Evolutionary conservation across 2,113 vertebrate genomes (phyloP), one percentile per base, ranked within the genome.

Genomic region (Bos taurus): DNA sequence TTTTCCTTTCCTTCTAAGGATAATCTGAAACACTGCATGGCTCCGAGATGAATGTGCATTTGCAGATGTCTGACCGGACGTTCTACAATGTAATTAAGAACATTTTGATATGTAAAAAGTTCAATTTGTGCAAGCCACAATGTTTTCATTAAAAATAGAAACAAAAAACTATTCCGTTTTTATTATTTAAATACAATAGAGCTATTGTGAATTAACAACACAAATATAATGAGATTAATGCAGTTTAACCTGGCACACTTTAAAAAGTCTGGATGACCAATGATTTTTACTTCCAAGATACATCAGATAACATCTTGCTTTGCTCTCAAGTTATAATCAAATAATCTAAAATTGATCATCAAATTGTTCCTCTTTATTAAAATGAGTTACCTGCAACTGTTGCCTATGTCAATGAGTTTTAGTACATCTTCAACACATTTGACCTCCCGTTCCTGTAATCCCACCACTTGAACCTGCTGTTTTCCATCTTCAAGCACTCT

Each of bases 21-120:
- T 99, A 98, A 99, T 99, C 99, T 99, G 99, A 98, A 99, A 99
- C 2, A 99, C 99, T 23, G 99, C 99, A 95, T 99, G 99, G 98
- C 99, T 99, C 93, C 99, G 99, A 96, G 99, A 99, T 59, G 99
- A 99, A 98, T 99, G 99, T 86, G 99, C 99, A 95, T 99, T 99
- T 67, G 99, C 99, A 7, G 99, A 99, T 67, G 99, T 99, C 97
- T 99, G 99, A 36, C 99, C 99, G 0, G 99, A 99, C 7, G 99
- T 99, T 98, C 99, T 99, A 98, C 30, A 98, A 94, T 36, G 52
- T 91, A 89, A 97, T 91, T 67, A 95, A 88, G 19, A 19, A 94
- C 84, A 97, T 50, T 84, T 10, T 93, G 60, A 83, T 54, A 88
- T 2, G 90, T 54, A 78, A 94, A 57, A 67, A 89, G 6, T 48